A percentile compares a stretch with the other conserved stretches of the same genome.
phyloP scores from a whole-genome alignment of 2,888 invertebrate species.

The Aquatica leii region DNA sequence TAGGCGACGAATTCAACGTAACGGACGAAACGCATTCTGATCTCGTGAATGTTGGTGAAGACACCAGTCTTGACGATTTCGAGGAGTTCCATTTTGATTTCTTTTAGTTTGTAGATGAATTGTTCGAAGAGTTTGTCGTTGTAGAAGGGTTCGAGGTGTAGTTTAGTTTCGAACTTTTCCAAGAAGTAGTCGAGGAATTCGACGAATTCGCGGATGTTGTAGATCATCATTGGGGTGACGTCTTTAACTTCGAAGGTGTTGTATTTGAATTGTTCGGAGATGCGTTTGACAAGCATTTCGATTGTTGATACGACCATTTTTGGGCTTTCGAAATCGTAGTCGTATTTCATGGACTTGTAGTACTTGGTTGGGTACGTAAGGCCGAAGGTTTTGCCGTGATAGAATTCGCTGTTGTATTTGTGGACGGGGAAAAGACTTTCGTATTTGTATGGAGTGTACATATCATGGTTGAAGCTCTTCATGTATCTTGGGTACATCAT shows the following conservation, averaged over 20 bases:
- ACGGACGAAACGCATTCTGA: slow-evolving; percentile 2
- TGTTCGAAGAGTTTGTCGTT: neutral
- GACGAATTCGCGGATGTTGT: slow-evolving; percentile 7
- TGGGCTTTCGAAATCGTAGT: neutral
- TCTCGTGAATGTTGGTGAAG: neutral
- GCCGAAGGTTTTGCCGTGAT: neutral
- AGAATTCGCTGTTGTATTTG: neutral
- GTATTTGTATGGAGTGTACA: slow-evolving; percentile 10
- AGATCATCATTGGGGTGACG: neutral
- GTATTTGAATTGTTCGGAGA: neutral
- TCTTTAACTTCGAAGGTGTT: slow-evolving; percentile 1
- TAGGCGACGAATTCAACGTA: slow-evolving; percentile 1
- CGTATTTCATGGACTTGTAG: neutral
- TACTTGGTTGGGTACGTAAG: neutral
- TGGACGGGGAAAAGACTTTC: slow-evolving; percentile 1
- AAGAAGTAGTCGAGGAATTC: slow-evolving; percentile 4
- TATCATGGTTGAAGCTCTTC: no score
- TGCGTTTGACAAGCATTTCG: slow-evolving; percentile 4
- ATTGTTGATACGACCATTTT: neutral
- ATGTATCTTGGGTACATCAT: no score
- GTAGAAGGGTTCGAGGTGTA: neutral
- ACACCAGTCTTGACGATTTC: slow-evolving; percentile 8
- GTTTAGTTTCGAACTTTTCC: slow-evolving; percentile 5
- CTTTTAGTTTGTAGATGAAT: slow-evolving; percentile 5
- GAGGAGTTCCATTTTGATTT: neutral